Percentiles rank a stretch among this genome's conserved stretches.
These are phyloP conservation scores for Chrysemys picta DNA, from an alignment of 2,113 vertebrate genomes.

Conservation along the genomic window DNA sequence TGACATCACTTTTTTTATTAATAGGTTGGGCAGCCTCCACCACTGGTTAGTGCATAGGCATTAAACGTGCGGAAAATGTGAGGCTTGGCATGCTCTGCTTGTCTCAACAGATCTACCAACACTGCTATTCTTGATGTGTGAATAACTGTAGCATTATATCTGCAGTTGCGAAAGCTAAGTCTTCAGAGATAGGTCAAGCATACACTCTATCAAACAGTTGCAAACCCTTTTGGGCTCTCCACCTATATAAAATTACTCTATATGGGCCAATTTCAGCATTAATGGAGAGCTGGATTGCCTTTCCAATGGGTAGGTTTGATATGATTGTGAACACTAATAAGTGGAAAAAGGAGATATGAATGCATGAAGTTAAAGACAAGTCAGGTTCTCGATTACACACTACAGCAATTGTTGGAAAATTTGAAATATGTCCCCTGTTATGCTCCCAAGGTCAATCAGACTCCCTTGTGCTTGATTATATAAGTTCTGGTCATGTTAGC, in stretches of 20 bases:
- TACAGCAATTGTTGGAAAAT: background rate
- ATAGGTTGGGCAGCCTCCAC: background rate
- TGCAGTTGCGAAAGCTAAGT: background rate
- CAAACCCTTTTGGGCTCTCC: background rate
- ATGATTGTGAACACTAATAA: background rate
- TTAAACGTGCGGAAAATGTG: slow-evolving; percentile 19
- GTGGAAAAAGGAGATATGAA: background rate
- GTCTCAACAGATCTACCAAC: background rate
- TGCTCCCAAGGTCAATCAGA: background rate
- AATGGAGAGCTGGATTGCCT: background rate
- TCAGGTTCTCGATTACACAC: background rate
- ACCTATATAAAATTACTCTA: background rate
- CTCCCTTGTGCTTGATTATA: background rate
- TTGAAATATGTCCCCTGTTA: background rate
- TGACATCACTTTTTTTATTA: background rate
- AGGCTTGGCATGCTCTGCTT: slow-evolving; percentile 10
- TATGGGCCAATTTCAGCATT: background rate
- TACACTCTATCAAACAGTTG: background rate
- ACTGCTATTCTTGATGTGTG: background rate
- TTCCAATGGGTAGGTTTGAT: background rate
- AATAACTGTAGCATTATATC: background rate
- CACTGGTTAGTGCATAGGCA: slow-evolving; percentile 15
- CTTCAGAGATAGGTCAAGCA: background rate
- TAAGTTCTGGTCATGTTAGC: background rate
- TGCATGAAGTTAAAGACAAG: slow-evolving; percentile 1